Evolutionary conservation across 2,113 vertebrate species (phyloP).

Genomic region (Puntigrus tetrazona): DNA sequence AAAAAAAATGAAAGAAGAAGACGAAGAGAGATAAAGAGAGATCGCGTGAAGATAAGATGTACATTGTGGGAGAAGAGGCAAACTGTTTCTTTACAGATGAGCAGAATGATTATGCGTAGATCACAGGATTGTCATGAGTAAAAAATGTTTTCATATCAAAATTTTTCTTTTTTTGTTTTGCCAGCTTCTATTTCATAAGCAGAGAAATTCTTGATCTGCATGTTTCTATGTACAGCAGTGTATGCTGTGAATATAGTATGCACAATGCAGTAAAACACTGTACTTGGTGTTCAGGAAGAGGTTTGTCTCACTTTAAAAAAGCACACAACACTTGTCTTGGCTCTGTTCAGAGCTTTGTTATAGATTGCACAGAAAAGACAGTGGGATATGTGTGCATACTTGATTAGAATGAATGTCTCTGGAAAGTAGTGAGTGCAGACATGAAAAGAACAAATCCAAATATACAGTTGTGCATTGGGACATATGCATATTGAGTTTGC

Average conservation of each 20-base stretch:
- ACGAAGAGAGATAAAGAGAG: background rate
- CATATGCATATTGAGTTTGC: background rate
- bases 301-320: background rate
- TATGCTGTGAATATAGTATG: background rate
- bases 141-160: background rate
- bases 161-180: background rate
- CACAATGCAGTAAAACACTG: background rate
- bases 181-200: background rate
- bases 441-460: background rate
- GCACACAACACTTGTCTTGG: background rate
- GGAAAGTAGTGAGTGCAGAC: background rate
- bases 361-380: background rate
- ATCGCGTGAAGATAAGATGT: constrained; percentile 8
- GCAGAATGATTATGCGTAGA: background rate
- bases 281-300: background rate
- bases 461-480: background rate
- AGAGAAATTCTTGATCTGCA: background rate
- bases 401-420: background rate
- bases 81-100: background rate
- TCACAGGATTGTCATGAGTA: background rate
- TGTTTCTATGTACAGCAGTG: background rate
- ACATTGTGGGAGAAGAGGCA: background rate
- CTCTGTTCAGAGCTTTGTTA: background rate
- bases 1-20: background rate
- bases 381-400: background rate